phyloP scores from a whole-genome alignment of 2,888 invertebrate genomes.

The Oscheius sp. region DNA sequence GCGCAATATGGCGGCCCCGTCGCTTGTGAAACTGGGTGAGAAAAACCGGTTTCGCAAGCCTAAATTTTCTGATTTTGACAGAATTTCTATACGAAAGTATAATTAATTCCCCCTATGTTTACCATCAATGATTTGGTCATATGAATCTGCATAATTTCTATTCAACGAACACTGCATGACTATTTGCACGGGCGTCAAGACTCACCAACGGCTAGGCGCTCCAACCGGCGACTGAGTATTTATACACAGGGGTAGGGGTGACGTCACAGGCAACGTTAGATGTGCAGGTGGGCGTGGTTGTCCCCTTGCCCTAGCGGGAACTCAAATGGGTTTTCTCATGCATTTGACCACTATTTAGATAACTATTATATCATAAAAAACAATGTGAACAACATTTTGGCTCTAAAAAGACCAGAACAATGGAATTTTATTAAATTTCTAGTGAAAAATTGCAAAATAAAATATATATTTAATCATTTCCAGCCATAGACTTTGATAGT shows the following conservation, averaged over 20 bases:
- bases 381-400: too few species aligned
- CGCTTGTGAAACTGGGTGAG: not conserved
- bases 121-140: not conserved
- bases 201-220: slow-evolving; percentile 29
- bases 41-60: slow-evolving; percentile 1
- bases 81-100: not conserved
- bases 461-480: slow-evolving; percentile 8
- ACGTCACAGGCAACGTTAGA: slow-evolving; percentile 42
- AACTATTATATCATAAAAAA: not conserved
- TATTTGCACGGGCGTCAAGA: slow-evolving; percentile 23
- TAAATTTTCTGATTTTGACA: too few species aligned
- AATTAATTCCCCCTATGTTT: not conserved
- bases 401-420: too few species aligned
- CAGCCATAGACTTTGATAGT: slow-evolving; percentile 4
- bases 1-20: too few species aligned
- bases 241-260: slow-evolving; percentile 52
- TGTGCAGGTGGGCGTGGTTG: slow-evolving; percentile 37
- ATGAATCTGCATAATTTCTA: not conserved
- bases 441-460: slow-evolving; percentile 1
- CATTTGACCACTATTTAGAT: not conserved
- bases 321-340: not conserved
- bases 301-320: slow-evolving; percentile 1
- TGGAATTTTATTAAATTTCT: not conserved
- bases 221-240: slow-evolving; percentile 53
- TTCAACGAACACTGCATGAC: slow-evolving; percentile 15